Conservation (phyloP, 1,140 invertebrate genomes). For the Monomorium pharaonis region DNA sequence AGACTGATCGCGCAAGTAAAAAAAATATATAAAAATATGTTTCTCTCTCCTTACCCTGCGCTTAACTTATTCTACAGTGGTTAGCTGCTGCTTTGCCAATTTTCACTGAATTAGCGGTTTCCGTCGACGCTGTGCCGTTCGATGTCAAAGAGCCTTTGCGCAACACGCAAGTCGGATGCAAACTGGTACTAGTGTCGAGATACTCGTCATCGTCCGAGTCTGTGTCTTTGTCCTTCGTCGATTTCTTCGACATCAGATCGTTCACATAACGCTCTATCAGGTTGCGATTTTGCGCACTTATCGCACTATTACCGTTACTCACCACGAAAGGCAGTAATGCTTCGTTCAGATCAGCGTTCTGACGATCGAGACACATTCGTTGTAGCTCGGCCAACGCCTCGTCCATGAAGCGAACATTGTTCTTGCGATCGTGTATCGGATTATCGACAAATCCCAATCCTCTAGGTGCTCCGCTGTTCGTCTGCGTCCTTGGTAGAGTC, state of each 20-base stretch:
- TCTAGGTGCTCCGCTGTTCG: conserved; percentile 57
- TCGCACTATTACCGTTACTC: conserved; percentile 61
- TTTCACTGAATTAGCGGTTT: conserved; percentile 66
- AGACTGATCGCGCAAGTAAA: conserved; percentile 37
- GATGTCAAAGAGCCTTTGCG: conserved; percentile 80
- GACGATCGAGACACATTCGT: conserved; percentile 71
- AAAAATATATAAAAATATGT: conserved; percentile 8
- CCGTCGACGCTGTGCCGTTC: conserved; percentile 73
- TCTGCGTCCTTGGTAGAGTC: neutral
- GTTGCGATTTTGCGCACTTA: conserved; percentile 69
- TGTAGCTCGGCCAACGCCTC: conserved; percentile 77
- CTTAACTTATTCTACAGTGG: conserved; percentile 74
- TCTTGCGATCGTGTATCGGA: conserved; percentile 47
- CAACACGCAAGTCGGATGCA: conserved; percentile 68
- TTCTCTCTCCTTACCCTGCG: neutral
- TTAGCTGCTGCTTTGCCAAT: conserved; percentile 42
- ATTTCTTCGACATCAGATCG: conserved; percentile 64
- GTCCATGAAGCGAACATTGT: conserved; percentile 68
- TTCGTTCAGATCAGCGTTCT: conserved; percentile 16
- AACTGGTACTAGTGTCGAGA: conserved; percentile 82
- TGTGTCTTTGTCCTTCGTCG: conserved; percentile 65
- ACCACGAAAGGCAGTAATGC: conserved; percentile 61
- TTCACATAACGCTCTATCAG: conserved; percentile 78
- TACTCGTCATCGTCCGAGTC: conserved; percentile 84
- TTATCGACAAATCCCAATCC: conserved; percentile 70